A percentile compares a stretch with the other conserved stretches of the same genome.
phyloP scores from a whole-genome alignment of 64 coral and sea anemone species.

The Hydrozoanthus tunicans region DNA sequence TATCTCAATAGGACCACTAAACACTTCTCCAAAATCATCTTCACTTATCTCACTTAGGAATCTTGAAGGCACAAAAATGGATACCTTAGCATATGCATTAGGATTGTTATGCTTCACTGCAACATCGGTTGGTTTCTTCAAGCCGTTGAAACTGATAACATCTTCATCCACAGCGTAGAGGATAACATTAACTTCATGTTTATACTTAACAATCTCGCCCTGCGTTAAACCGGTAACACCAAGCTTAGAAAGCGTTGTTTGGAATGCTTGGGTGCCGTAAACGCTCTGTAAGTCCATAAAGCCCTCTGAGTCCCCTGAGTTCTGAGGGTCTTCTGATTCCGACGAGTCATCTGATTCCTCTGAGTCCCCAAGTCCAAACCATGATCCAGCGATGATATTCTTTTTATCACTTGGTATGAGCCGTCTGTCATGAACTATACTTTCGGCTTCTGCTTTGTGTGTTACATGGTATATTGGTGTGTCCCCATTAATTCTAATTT shows the following conservation, averaged over 20 bases:
- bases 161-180: slow-evolving; percentile 29
- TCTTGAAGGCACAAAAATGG: slow-evolving; percentile 62
- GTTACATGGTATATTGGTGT: slow-evolving; percentile 64
- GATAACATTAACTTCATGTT: slow-evolving; percentile 63
- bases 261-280: slow-evolving; percentile 51
- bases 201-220: slow-evolving; percentile 69
- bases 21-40: neutral
- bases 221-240: slow-evolving; percentile 43
- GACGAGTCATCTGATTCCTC: no score
- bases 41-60: slow-evolving; percentile 2
- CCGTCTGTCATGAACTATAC: neutral
- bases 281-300: slow-evolving; percentile 3
- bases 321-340: no score
- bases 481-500: slow-evolving; percentile 35
- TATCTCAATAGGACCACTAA: slow-evolving; percentile 37
- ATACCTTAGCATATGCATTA: slow-evolving; percentile 12
- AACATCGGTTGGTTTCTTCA: slow-evolving; percentile 49
- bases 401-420: slow-evolving; percentile 52
- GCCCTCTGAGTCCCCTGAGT: neutral
- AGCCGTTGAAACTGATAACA: neutral
- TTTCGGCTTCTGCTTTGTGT: slow-evolving; percentile 27
- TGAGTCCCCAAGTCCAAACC: slow-evolving; percentile 14
- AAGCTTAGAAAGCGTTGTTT: slow-evolving; percentile 42
- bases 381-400: slow-evolving; percentile 57
- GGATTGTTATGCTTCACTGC: neutral